Percentiles rank a stretch among this genome's conserved stretches.
These are phyloP conservation scores for Carassius gibelio DNA, from an alignment of 2,113 vertebrate genomes.

Conservation along the genomic window DNA sequence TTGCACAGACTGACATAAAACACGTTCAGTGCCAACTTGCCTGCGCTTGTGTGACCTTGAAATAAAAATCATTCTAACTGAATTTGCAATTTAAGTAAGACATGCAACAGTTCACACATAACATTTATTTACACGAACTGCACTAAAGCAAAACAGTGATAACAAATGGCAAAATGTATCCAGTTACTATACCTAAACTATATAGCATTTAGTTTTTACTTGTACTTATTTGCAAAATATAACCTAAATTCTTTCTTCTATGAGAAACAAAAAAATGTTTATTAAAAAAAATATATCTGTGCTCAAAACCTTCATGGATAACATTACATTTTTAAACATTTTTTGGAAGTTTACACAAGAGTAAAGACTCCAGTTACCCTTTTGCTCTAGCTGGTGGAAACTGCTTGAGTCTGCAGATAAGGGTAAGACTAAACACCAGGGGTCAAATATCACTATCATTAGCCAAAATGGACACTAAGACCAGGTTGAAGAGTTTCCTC, in stretches of 20 bases:
- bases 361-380: background rate
- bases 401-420: background rate
- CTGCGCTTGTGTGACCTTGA: background rate
- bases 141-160: background rate
- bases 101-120: background rate
- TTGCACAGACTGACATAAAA: background rate
- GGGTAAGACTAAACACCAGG: slow-evolving; percentile 21
- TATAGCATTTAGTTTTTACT: too few relatives aligned
- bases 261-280: background rate
- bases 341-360: background rate
- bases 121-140: background rate
- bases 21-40: background rate
- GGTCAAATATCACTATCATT: background rate
- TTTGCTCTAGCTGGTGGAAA: slow-evolving; percentile 8
- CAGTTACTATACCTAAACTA: background rate
- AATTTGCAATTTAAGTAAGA: background rate
- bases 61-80: background rate
- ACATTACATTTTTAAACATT: background rate
- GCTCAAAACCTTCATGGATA: background rate
- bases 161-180: background rate
- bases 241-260: background rate
- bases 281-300: background rate
- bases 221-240: background rate
- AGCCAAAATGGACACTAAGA: background rate
- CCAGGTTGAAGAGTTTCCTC: background rate